A percentile compares a stretch with the other conserved stretches of the same genome.
Evolutionary conservation across 2,113 vertebrate genomes (phyloP).

Genomic region (Phoenicopterus ruber): DNA sequence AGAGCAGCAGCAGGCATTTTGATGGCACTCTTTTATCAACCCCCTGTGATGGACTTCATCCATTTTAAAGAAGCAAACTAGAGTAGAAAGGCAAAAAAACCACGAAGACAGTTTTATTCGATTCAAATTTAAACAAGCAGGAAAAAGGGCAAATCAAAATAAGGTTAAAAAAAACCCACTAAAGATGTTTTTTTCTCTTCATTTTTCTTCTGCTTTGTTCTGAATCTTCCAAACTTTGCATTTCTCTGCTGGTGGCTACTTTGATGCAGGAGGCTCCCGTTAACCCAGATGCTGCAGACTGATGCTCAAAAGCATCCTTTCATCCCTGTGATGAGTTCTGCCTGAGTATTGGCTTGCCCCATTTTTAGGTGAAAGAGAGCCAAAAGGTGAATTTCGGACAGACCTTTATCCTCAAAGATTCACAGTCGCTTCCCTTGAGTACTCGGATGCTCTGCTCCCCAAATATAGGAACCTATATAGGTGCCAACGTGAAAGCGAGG

Average conservation of each 20-base stretch:
- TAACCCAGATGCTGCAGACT: background rate
- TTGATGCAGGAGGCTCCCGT: background rate
- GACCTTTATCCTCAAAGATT: background rate
- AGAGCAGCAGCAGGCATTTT: constrained; percentile 14
- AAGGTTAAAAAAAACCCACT: background rate
- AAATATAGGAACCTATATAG: background rate
- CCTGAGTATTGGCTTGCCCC: background rate
- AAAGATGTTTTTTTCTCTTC: background rate
- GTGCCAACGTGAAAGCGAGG: background rate
- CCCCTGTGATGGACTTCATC: background rate
- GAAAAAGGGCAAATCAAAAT: background rate
- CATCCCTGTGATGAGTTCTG: background rate
- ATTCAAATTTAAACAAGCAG: background rate
- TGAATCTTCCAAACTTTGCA: background rate
- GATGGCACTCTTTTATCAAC: background rate
- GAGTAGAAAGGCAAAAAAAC: background rate
- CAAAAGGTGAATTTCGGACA: background rate
- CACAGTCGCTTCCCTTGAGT: background rate
- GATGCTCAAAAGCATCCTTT: background rate
- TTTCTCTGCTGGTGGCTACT: background rate
- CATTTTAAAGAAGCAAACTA: constrained; percentile 25
- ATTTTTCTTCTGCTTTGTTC: background rate
- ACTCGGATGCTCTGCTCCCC: background rate
- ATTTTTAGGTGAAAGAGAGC: background rate
- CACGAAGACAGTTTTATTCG: background rate